Base-by-base conservation (phyloP, 2,888 invertebrate species). In the Brachyopa scutellaris region DNA sequence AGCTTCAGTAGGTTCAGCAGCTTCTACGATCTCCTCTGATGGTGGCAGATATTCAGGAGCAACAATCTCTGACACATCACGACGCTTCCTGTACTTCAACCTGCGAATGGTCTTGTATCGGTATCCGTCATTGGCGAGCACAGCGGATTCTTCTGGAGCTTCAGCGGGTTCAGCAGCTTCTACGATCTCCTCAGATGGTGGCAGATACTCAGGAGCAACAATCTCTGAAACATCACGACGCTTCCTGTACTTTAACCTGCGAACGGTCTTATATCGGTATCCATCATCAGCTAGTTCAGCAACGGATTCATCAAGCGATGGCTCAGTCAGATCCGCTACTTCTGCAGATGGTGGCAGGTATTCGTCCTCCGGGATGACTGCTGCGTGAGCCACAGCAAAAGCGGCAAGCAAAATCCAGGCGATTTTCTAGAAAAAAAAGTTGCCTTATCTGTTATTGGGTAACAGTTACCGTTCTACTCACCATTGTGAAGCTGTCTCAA, bases 21-120 rank as follows among this genome's bases (percentile, higher is more conserved):
- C 40, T 29, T 62, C 62, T 8, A 26, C 40, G 19, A 23, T 23
- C 23, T 69, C 69, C 11, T 69, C 69, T 2, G 23, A n/a, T 36
- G 33, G 45, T 15, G 57, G 55, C 9, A 42, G 33, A 40, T 87
- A 87, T 3, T 87, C 85, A 2, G 67, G 57, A 8, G 45, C 49
- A 36, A 69, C 19, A 15, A 53, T 17, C 23, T 66, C 66, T 4
- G 66, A 66, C 1, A 66, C 66, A 8, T 64, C 64, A 36, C 64
- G 64, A 9, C 62, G 62, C n/a, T 64, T 47, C n/a, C 49, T 45
- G 45, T 67, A 55, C 33, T 55, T 67, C 53, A 67, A 23, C 23
- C 67, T 31, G 31, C 42, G 64, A 38, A 64, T 26, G 36, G 62
- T 62, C 47, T 62, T 45, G 62, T 62, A 62, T 33, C 23, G 47